Conservation (phyloP, 2,797 vertebrate species). For the Notoglanidium macrostoma region DNA sequence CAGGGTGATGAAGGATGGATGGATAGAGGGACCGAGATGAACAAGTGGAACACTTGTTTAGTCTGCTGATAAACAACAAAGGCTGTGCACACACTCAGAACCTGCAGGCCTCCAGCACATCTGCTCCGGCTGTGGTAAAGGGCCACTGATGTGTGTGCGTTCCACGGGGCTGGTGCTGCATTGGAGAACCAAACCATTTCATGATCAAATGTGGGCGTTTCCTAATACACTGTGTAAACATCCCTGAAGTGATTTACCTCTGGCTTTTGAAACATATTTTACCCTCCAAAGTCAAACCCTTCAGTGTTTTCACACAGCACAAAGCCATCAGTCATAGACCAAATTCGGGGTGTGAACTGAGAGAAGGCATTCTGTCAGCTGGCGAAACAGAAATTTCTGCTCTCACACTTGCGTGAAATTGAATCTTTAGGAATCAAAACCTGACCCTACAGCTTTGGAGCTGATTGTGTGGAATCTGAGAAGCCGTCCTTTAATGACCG, state of each 20-base stretch:
- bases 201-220: background rate
- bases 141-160: background rate
- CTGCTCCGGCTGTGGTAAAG: background rate
- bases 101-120: background rate
- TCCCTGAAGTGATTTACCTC: background rate
- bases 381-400: background rate
- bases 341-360: background rate
- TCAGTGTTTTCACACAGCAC: background rate
- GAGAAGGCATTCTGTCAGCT: slow-evolving; percentile 1
- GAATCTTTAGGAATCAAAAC: background rate
- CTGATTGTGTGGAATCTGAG: background rate
- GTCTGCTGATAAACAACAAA: slow-evolving; percentile 11
- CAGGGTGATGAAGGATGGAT: slow-evolving; percentile 67
- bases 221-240: background rate
- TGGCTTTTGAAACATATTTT: background rate
- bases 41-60: slow-evolving; percentile 26
- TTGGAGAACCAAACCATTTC: background rate
- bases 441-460: background rate
- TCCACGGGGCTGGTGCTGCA: background rate
- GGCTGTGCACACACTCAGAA: background rate
- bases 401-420: background rate
- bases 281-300: background rate
- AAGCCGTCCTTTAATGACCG: background rate
- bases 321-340: background rate
- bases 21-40: slow-evolving; percentile 56